A percentile compares a stretch with the other conserved stretches of the same genome.
Conservation (phyloP, 2,113 vertebrate species). For the Nematolebias whitei region DNA sequence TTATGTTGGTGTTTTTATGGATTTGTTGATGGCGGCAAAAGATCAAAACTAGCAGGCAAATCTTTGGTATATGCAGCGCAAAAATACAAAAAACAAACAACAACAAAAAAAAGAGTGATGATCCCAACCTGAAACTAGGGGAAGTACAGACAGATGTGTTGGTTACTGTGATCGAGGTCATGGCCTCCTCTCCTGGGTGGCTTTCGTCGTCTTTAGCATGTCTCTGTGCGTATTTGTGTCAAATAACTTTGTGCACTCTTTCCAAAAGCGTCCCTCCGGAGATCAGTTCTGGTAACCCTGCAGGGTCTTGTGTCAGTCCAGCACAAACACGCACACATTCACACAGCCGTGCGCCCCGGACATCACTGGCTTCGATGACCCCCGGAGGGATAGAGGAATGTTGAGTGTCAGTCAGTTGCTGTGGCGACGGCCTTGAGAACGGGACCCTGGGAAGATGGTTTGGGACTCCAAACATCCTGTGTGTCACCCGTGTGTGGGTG, state of each 20-base stretch:
- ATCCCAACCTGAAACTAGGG: slow-evolving; percentile 22
- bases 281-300: slow-evolving; percentile 41
- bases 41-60: neutral
- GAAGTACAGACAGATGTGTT: slow-evolving; percentile 57
- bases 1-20: neutral
- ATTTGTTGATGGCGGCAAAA: neutral
- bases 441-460: slow-evolving; percentile 74
- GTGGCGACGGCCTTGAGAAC: slow-evolving; percentile 69
- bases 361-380: slow-evolving; percentile 53
- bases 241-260: too few relatives aligned
- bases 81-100: neutral
- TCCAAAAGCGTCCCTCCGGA: slow-evolving; percentile 24
- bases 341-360: slow-evolving; percentile 41
- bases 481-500: slow-evolving; percentile 57
- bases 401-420: slow-evolving; percentile 68
- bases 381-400: slow-evolving; percentile 71
- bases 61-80: neutral
- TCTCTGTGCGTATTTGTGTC: slow-evolving; percentile 18
- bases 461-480: slow-evolving; percentile 77
- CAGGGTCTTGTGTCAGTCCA: slow-evolving; percentile 35
- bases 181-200: slow-evolving; percentile 36
- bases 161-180: slow-evolving; percentile 44
- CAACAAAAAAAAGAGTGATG: slow-evolving; percentile 20
- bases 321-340: slow-evolving; percentile 22
- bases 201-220: slow-evolving; percentile 19